phyloP scores from a whole-genome alignment of 2,113 vertebrate species.

The Heloderma charlesbogerti region DNA sequence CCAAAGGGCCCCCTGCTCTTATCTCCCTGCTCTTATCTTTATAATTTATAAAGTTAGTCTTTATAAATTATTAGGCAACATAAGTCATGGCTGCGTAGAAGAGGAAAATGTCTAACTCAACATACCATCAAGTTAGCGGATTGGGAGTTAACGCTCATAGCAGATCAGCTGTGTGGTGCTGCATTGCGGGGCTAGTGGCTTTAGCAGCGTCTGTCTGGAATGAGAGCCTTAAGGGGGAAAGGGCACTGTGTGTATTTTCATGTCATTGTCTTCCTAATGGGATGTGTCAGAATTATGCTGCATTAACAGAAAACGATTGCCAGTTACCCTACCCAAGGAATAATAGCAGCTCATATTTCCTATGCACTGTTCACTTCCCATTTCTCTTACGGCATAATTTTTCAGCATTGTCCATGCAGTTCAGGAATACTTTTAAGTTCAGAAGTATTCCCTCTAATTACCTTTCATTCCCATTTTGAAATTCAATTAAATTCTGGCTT shows the following conservation, averaged over 20 bases:
- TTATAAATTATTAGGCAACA: accelerated
- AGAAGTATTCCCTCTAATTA: background rate
- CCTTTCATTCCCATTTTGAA: background rate
- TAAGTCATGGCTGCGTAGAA: accelerated
- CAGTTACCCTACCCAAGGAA: slow-evolving; percentile 7
- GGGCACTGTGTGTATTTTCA: background rate
- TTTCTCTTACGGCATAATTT: background rate
- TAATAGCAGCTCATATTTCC: background rate
- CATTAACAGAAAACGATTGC: slow-evolving; percentile 30
- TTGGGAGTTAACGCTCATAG: slow-evolving; percentile 35
- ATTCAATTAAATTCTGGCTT: too few species aligned
- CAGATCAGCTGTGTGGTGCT: slow-evolving; percentile 36
- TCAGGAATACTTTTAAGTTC: background rate
- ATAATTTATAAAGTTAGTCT: too few species aligned
- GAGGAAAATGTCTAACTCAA: background rate
- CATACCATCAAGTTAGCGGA: background rate
- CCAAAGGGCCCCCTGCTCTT: accelerated
- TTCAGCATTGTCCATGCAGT: background rate
- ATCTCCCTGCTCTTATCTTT: too few species aligned
- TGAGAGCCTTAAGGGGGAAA: background rate
- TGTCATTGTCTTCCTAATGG: background rate
- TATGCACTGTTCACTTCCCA: background rate
- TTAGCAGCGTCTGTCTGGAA: slow-evolving; percentile 25
- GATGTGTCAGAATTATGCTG: slow-evolving; percentile 25
- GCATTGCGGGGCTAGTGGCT: slow-evolving; percentile 39